phyloP scores from a whole-genome alignment of 2,888 invertebrate species.

The Habroteleia sp. region DNA sequence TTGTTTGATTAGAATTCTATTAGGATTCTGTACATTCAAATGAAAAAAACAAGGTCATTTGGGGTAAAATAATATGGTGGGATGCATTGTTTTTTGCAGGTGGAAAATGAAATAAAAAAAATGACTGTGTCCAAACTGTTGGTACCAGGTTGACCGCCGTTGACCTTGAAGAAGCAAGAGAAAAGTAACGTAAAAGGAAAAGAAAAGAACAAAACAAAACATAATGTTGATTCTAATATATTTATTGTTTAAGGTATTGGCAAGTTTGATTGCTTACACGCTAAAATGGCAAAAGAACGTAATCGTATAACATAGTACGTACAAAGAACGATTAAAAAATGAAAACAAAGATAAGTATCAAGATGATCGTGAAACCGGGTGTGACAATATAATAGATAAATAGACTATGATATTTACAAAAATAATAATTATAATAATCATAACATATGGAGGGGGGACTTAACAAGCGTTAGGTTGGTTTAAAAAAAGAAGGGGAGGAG shows the following conservation, averaged over 20 bases:
- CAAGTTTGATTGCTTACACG: constrained; percentile 80
- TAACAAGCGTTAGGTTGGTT: constrained; percentile 59
- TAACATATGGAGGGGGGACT: constrained; percentile 57
- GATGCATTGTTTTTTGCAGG: no score
- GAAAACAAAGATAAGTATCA: constrained; percentile 61
- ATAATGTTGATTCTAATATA: constrained; percentile 76
- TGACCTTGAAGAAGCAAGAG: no score
- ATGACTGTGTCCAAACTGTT: no score
- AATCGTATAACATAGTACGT: constrained; percentile 71
- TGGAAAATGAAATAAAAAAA: no score
- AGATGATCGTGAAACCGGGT: constrained; percentile 65
- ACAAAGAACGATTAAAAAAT: constrained; percentile 68
- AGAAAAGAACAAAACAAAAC: constrained; percentile 68
- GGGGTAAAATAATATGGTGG: no score
- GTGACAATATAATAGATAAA: constrained; percentile 70
- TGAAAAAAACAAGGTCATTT: no score
- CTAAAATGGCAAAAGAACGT: constrained; percentile 75
- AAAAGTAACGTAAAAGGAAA: constrained; percentile 24
- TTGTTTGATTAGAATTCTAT: no score
- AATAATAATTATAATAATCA: constrained; percentile 65
- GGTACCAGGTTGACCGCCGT: no score
- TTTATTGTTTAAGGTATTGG: constrained; percentile 79
- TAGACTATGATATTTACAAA: constrained; percentile 74
- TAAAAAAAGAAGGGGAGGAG: background rate
- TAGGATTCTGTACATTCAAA: no score